phyloP scores from a whole-genome alignment of 1,140 invertebrate species.

The Odontomachus brunneus region DNA sequence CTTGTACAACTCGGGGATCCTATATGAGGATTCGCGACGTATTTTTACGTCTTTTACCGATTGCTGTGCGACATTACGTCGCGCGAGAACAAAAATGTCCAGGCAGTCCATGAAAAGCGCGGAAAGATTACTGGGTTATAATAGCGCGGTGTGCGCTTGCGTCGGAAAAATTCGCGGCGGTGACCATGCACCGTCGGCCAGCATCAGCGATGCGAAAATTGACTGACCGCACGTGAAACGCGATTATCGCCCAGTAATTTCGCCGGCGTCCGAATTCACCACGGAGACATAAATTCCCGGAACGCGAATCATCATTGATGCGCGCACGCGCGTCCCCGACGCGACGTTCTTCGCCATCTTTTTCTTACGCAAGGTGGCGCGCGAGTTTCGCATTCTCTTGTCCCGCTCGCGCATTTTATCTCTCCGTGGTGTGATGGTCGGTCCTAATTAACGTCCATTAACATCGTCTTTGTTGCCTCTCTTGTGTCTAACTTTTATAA shows the following conservation, averaged over 20 bases:
- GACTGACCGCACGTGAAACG: conserved; percentile 27
- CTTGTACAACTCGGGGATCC: conserved; percentile 37
- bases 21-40: conserved; percentile 1
- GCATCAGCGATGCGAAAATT: conserved; percentile 18
- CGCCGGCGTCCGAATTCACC: conserved; percentile 44
- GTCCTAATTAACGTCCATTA: conserved; percentile 39
- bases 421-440: conserved; percentile 34
- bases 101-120: conserved; percentile 32
- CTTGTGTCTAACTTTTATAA: conserved; percentile 63
- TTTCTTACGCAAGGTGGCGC: no score
- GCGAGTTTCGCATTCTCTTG: not conserved
- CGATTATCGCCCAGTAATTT: conserved; percentile 54
- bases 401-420: not conserved
- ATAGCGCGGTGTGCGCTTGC: conserved; percentile 7
- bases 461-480: conserved; percentile 63
- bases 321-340: no score
- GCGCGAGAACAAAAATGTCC: conserved; percentile 19
- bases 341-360: no score
- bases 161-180: conserved; percentile 27
- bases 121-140: conserved; percentile 36
- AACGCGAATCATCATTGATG: not conserved
- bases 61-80: conserved; percentile 8
- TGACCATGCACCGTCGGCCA: not conserved
- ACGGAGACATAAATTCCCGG: conserved; percentile 31
- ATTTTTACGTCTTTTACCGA: no score